These are phyloP conservation scores for Bemisia tabaci DNA, from an alignment of 1,140 invertebrate genomes.

Conservation along the genomic window DNA sequence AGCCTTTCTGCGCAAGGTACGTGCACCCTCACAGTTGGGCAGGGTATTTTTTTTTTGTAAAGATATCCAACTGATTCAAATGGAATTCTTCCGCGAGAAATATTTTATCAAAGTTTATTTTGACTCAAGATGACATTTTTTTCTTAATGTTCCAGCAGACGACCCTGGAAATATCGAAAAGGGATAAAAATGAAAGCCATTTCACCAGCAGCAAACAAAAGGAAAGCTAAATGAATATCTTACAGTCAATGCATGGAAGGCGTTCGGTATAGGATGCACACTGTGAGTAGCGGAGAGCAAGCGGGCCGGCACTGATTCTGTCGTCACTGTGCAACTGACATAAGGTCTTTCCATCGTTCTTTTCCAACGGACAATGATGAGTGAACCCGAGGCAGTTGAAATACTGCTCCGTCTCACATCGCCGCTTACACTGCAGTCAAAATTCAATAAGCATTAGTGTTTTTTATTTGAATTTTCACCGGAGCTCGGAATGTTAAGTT, in stretches of 20 bases:
- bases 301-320: slow-evolving; percentile 29
- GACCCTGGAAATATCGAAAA: too few relatives aligned
- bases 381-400: slow-evolving; percentile 38
- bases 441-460: neutral
- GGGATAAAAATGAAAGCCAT: too few relatives aligned
- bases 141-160: too few relatives aligned
- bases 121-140: too few relatives aligned
- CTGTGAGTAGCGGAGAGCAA: slow-evolving; percentile 21
- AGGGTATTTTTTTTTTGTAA: too few relatives aligned
- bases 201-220: too few relatives aligned
- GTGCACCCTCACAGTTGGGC: too few relatives aligned
- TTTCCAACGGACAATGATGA: slow-evolving; percentile 20
- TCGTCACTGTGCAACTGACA: slow-evolving; percentile 36
- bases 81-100: too few relatives aligned
- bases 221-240: too few relatives aligned
- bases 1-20: too few relatives aligned
- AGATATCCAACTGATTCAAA: too few relatives aligned
- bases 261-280: slow-evolving; percentile 37
- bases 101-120: too few relatives aligned
- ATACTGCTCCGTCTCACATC: slow-evolving; percentile 34
- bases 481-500: neutral
- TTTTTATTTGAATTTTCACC: slow-evolving; percentile 1
- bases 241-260: slow-evolving; percentile 39
- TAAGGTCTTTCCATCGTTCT: slow-evolving; percentile 16
- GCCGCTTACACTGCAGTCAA: slow-evolving; percentile 34